Evolutionary conservation across 1,140 invertebrate species (phyloP), one percentile per base, ranked within the genome.

Genomic region (Drosophila tristis): DNA sequence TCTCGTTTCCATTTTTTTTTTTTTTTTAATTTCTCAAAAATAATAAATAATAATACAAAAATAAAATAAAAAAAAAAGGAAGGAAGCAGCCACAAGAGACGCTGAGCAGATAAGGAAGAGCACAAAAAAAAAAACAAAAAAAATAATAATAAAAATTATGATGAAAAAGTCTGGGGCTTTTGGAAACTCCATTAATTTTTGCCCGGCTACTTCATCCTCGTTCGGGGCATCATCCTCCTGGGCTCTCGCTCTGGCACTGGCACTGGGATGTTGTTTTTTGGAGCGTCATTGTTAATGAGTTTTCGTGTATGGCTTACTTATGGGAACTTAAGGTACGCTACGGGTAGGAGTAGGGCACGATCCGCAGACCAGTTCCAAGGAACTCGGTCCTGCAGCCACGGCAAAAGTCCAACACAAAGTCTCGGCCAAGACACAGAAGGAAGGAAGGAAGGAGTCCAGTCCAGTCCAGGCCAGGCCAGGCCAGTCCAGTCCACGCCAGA

Each of bases 291-390:
- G 80, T 91, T 91, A 91, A 91, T 91, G 89, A 91, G 89, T 91
- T 91, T 91, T 91, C 77, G 79, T 86, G 86, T 90, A 90, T 90
- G 85, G 85, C 80, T 89, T 85, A 89, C 78, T 90, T 90, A 90
- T 78, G 60, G 71, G 72, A 53, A 50, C 51, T 61, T 44, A 47
- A 54, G 67, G n/a, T 25, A 26, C 13, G 67, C 9, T 25, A 26
- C 13, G 43, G 23, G 26, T 5, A 29, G 15, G 31, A n/a, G 23
- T 8, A 45, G 44, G 44, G 13, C 44, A 15, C 11, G 43, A 20
- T 15, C n/a, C 51, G 47, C 16, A 23, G 71, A 76, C 75, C 78
- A 82, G 74, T 86, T 87, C 84, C 82, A 89, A 82, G 79, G 82
- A 87, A 87, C 82, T 87, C 63, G 66, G 47, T 47, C 56, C 61